Evolutionary conservation across 2,113 vertebrate genomes (phyloP), one percentile per base, ranked within the genome.

Genomic region (Ptilorrhoa leucosticta): DNA sequence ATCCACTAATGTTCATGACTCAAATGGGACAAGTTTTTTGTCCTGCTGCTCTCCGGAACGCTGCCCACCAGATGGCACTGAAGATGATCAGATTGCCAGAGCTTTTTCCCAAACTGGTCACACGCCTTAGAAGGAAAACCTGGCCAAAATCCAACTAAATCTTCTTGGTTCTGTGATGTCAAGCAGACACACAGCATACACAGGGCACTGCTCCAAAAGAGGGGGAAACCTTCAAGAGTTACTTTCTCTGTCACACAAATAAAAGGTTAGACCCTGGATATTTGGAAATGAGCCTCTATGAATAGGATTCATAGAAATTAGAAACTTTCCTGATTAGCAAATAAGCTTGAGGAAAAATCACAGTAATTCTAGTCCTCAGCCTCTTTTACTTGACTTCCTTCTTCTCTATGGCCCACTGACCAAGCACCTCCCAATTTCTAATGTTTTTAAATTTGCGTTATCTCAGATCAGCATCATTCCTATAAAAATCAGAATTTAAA

Each of bases 41-140:
- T 77, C 28, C 66, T 22, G 45, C 13, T 45, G 4, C 15, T 28
- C 35, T 82, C 53, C 3, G 0, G 24, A 10, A 18, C 1, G 1
- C 6, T 83, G 47, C 39, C 96, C 97, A 90, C 91, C 81, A 97
- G 96, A 87, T 96, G 95, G 96, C 96, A 90, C 75, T 76, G 88
- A 64, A 88, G 95, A 63, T 40, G 68, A 76, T 30, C 35, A 70
- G 53, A 93, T 15, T 72, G 40, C 50, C 30, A 70, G 83, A 77
- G 51, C 16, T 44, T 23, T 51, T 27, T 15, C 72, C 71, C 71
- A 31, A 51, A 37, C 21, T 42, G 16, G 31, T 86, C 17, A 42
- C 7, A 58, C 0, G 9, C 21, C 31, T 66, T 68, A 37, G 27
- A 58, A 76, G 11, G 31, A 58, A 86, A 82, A 79, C 26, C 13